Evolutionary conservation across 1,140 invertebrate genomes (phyloP).

Genomic region (Sycobia sp.): DNA sequence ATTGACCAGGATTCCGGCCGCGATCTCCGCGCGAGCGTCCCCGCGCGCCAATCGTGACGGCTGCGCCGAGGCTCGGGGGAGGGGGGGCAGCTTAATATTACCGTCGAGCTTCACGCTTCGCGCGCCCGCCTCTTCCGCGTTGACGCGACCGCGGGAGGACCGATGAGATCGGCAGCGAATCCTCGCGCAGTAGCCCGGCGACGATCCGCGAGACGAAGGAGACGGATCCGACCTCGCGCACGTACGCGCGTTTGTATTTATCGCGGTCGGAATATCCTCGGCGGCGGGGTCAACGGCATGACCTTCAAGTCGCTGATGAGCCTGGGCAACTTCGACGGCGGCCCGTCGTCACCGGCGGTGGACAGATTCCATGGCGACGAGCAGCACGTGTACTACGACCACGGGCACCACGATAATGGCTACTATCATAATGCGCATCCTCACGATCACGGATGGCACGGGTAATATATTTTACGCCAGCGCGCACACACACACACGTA

Average conservation of each 20-base stretch:
- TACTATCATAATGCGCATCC: no score
- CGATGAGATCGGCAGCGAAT: no score
- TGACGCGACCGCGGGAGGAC: no score
- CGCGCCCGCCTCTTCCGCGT: no score
- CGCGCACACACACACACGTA: no score
- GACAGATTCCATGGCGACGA: constrained; percentile 41
- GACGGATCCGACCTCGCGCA: no score
- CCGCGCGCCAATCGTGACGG: background rate
- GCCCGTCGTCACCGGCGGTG: constrained; percentile 23
- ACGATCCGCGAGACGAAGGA: no score
- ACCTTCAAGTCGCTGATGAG: constrained; percentile 46
- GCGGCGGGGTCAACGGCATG: constrained; percentile 38
- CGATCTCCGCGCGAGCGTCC: background rate
- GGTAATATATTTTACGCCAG: constrained; percentile 7
- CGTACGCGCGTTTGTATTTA: background rate
- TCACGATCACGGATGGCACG: background rate
- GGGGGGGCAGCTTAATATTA: no score
- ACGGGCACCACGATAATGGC: background rate
- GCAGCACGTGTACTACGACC: constrained; percentile 18
- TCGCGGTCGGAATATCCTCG: background rate
- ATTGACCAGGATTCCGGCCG: constrained; percentile 24
- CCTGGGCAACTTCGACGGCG: constrained; percentile 35
- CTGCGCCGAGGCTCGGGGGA: no score
- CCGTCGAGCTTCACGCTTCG: constrained; percentile 3
- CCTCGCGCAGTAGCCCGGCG: background rate